phyloP scores from a whole-genome alignment of 2,797 vertebrate genomes.

The Smutsia gigantea region DNA sequence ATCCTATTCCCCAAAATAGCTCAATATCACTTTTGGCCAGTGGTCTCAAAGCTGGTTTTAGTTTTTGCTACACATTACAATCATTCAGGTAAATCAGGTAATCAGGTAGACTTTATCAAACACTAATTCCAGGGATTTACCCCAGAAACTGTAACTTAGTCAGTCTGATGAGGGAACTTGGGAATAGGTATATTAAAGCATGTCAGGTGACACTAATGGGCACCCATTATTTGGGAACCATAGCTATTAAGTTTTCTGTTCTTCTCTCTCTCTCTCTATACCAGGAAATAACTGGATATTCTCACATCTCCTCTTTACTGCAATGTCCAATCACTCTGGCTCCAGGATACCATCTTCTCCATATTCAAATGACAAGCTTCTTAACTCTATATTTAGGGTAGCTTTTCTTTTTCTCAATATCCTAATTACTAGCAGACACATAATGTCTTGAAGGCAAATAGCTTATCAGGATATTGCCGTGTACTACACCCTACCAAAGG shows the following conservation, averaged over 20 bases:
- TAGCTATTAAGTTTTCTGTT: neutral
- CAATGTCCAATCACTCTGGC: neutral
- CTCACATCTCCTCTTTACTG: neutral
- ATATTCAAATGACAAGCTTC: neutral
- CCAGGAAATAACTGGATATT: neutral
- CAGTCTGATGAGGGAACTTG: neutral
- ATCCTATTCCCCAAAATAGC: neutral
- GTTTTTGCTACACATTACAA: neutral
- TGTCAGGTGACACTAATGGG: neutral
- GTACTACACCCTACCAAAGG: neutral
- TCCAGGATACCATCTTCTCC: neutral
- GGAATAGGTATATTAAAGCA: neutral
- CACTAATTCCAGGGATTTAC: neutral
- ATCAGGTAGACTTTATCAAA: neutral
- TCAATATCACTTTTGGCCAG: neutral
- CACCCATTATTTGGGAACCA: neutral
- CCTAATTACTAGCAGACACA: neutral
- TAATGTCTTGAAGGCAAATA: neutral
- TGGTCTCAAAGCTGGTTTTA: neutral
- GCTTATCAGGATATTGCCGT: no score
- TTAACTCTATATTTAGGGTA: neutral
- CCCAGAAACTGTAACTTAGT: neutral
- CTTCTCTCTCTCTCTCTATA: neutral
- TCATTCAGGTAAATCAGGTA: neutral
- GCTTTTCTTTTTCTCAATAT: neutral